Conservation (phyloP, 2,888 invertebrate species). For the Bibio marci region DNA sequence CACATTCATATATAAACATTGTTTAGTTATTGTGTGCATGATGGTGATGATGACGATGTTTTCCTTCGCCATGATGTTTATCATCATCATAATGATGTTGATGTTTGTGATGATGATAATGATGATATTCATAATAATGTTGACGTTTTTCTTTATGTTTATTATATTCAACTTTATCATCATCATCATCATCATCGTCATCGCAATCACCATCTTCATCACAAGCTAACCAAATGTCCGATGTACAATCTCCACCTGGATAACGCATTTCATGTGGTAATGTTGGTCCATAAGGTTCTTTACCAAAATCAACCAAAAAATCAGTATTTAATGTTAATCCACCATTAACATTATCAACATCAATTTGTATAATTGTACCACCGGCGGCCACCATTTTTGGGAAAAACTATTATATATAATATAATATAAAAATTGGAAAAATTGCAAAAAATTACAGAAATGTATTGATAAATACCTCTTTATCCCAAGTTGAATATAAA, state of each 20-base stretch:
- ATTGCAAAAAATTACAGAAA: no score
- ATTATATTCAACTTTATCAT: no score
- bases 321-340: constrained; percentile 72
- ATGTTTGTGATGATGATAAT: no score
- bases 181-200: no score
- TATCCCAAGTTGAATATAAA: constrained; percentile 83
- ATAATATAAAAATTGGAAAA: no score
- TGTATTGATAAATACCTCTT: constrained; percentile 31
- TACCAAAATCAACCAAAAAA: constrained; percentile 82
- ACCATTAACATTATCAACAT: constrained; percentile 67
- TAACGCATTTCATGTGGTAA: constrained; percentile 94
- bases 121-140: no score
- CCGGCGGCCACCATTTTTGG: constrained; percentile 60
- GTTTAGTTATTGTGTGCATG: no score
- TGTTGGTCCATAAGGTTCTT: constrained; percentile 72
- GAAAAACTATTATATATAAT: constrained; percentile 59
- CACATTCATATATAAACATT: no score
- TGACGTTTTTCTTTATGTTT: no score
- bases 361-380: constrained; percentile 47
- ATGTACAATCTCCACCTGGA: constrained; percentile 94
- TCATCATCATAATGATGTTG: no score
- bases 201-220: constrained; percentile 11
- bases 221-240: constrained; percentile 74
- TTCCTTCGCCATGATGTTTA: no score
- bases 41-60: no score